Base-by-base conservation (phyloP, 2,797 vertebrate genomes). In the Serranus cabrilla region DNA sequence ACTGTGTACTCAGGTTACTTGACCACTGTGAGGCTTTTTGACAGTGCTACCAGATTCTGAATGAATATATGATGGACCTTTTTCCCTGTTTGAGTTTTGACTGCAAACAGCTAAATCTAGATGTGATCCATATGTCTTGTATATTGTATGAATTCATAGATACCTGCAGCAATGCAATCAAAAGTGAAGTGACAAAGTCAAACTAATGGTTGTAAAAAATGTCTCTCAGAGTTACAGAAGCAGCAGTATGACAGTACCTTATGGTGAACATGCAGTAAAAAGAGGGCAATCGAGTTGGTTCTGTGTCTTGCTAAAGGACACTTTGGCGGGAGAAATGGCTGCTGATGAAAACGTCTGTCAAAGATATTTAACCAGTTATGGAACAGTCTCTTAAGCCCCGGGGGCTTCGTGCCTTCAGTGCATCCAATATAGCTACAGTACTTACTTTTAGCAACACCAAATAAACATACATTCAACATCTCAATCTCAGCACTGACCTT, bases 381-480 rank as follows among this genome's bases (percentile, higher is more conserved):
- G 63, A 90, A 87, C 75, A 86, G 82, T 90, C 78, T 80, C 52
- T 77, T 71, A 45, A 61, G 45, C 66, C 57, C 54, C 12, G 39
- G 47, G 69, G 62, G 37, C 60, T 71, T n/a, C 10, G 9, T 63
- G 52, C 63, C 40, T 69, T 78, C 37, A 78, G 66, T 84, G 65
- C 60, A 81, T 59, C 62, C 71, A 67, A 66, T 51, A 72, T 13
- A 45, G 58, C 75, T 71, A 76, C 73, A 90, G 72, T 81, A 82
- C 52, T 82, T 80, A 74, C 37, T 81, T 74, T 72, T 70, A 72
- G 46, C 68, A 69, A 62, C 43, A 74, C 76, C 42, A 81, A 55
- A 81, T 59, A 56, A 71, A 78, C 81, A 88, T 87, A 91, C 90
- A 92, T 93, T 93, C 88, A 92, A 70, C 64, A 82, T 72, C 74